Conservation (phyloP, 2,888 invertebrate species). For the Torymus texanus region DNA sequence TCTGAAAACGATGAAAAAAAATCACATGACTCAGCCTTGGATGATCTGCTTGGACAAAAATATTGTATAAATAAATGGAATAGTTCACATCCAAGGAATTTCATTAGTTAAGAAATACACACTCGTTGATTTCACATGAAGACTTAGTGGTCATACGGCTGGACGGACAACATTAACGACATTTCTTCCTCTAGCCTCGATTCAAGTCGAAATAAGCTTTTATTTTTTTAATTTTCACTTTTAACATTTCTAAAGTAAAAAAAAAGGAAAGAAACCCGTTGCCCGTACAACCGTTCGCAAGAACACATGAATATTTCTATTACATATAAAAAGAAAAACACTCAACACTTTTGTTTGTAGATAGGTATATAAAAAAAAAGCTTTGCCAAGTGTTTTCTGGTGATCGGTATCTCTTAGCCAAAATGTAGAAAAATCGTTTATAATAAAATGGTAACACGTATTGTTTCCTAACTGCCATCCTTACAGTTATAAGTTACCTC, state of each 20-base stretch:
- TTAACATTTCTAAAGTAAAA: constrained; percentile 35
- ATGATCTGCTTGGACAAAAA: constrained; percentile 71
- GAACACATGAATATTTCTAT: constrained; percentile 57
- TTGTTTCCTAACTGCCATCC: constrained; percentile 67
- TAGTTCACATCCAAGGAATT: constrained; percentile 60
- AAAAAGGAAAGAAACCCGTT: constrained; percentile 34
- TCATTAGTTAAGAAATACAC: constrained; percentile 53
- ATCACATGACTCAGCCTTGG: constrained; percentile 64
- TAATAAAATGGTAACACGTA: constrained; percentile 75
- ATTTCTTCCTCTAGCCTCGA: constrained; percentile 28
- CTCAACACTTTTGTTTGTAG: constrained; percentile 70
- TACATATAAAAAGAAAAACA: constrained; percentile 42
- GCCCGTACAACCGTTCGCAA: constrained; percentile 53
- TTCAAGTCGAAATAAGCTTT: constrained; percentile 46
- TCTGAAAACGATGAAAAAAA: constrained; percentile 20
- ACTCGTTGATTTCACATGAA: constrained; percentile 50
- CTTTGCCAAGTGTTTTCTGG: constrained; percentile 75
- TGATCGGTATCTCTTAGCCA: constrained; percentile 73
- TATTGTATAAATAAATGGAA: constrained; percentile 71
- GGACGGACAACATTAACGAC: constrained; percentile 58
- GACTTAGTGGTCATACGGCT: constrained; percentile 53
- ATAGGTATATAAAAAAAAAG: constrained; percentile 70
- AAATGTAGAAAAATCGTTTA: constrained; percentile 74
- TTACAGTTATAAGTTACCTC: constrained; percentile 37
- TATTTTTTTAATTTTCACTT: constrained; percentile 56